These are phyloP conservation scores for Drosophila planitibia DNA, from an alignment of 2,888 invertebrate genomes.

Conservation along the genomic window DNA sequence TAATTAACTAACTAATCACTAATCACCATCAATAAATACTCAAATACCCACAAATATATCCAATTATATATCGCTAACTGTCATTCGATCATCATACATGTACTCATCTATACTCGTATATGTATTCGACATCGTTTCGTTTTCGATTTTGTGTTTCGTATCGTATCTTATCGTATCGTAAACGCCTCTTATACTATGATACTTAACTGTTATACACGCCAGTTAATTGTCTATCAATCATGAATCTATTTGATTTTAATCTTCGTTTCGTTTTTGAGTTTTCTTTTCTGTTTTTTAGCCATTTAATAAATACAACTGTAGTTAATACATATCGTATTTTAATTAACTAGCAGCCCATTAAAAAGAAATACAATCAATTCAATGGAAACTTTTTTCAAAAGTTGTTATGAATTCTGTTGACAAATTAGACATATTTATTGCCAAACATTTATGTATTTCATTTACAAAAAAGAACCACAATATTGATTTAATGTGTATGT, in stretches of 20 bases:
- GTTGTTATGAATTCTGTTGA: slow-evolving; percentile 22
- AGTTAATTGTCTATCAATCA: slow-evolving; percentile 25
- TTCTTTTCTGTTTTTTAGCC: slow-evolving; percentile 21
- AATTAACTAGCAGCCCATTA: slow-evolving; percentile 53
- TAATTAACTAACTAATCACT: slow-evolving; percentile 25
- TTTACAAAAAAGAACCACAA: slow-evolving; percentile 10
- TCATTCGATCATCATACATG: slow-evolving; percentile 6
- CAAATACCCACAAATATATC: slow-evolving; percentile 32
- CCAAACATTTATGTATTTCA: slow-evolving; percentile 24
- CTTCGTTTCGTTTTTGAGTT: slow-evolving; percentile 1
- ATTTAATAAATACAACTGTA: slow-evolving; percentile 39
- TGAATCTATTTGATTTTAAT: background rate
- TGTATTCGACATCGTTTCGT: slow-evolving; percentile 30
- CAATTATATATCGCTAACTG: slow-evolving; percentile 11
- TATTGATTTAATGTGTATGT: slow-evolving; percentile 16
- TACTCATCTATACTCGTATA: slow-evolving; percentile 21
- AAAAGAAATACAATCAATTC: background rate
- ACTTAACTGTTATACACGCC: slow-evolving; percentile 35
- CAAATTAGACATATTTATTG: slow-evolving; percentile 31
- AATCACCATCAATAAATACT: slow-evolving; percentile 11
- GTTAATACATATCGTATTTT: slow-evolving; percentile 46
- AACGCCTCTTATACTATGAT: slow-evolving; percentile 23
- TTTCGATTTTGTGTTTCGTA: slow-evolving; percentile 16
- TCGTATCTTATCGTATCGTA: slow-evolving; percentile 46
- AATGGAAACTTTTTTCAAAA: slow-evolving; percentile 7